Base-by-base conservation (phyloP, 2,113 vertebrate species). In the Ancistrus triradiatus region DNA sequence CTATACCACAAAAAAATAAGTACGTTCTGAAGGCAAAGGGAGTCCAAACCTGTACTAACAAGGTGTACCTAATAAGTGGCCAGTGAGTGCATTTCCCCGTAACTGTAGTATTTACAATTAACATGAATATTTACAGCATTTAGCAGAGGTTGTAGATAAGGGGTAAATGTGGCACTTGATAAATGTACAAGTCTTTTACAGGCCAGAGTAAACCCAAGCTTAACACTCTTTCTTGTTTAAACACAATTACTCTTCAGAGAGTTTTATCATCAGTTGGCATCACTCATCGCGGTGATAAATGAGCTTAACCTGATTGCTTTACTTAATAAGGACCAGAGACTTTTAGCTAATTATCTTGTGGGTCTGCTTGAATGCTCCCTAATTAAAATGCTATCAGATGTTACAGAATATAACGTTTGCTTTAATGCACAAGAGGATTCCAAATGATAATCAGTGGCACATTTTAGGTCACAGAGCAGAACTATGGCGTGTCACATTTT, bases 351-450 rank as follows among this genome's bases (percentile, higher is more conserved):
- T 82, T 74, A 82, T 77, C 76, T 76, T 70, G 47, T 21, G 72
- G 67, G 73, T 76, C 60, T 57, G 73, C 60, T 62, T 61, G 52
- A 74, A 68, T 46, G 72, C 73, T 74, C 75, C 68, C 69, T 75
- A 73, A 85, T 85, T 84, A 80, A 79, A 85, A 81, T 69, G 70
- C 78, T 80, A 81, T 82, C 75, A 77, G 69, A 72, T 69, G 56
- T 72, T 72, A 67, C 42, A 69, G 77, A 81, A 77, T 78, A 78
- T 82, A 72, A 80, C 61, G 58, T 58, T 42, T 28, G 65, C 44
- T 66, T 37, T 17, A 70, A 35, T 65, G 66, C 63, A 42, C 52
- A 21, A 59, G 69, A 76, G 59, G 33, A 62, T 62, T 59, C 48
- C 37, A 70, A 69, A 71, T 73, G 66, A 69, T 73, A 66, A 74